Conservation (phyloP, 1,140 invertebrate genomes). For the Cheumatopsyche charites region DNA sequence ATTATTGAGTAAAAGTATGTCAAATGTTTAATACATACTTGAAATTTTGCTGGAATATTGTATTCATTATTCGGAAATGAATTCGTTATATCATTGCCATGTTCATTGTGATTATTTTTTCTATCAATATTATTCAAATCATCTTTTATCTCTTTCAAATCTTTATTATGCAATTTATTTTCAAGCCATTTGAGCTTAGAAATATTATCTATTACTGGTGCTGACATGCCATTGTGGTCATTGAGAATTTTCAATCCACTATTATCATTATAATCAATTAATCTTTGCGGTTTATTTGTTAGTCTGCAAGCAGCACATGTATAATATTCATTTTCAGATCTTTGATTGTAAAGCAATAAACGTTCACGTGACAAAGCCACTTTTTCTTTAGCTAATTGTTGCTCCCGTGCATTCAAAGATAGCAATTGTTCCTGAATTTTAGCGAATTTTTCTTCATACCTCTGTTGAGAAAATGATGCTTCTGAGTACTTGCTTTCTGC, state of each 20-base stretch:
- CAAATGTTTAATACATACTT: constrained; percentile 2
- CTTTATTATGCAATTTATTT: constrained; percentile 15
- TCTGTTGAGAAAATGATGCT: constrained; percentile 55
- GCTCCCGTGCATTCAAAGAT: constrained; percentile 57
- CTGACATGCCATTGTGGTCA: no score
- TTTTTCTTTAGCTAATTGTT: constrained; percentile 61
- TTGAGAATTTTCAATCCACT: background rate
- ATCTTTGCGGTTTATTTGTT: constrained; percentile 19
- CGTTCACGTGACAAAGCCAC: constrained; percentile 58
- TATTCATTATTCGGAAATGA: constrained; percentile 23
- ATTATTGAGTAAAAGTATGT: background rate
- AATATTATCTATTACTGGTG: background rate
- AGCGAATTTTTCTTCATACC: constrained; percentile 58
- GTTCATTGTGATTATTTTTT: background rate
- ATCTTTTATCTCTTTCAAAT: constrained; percentile 19
- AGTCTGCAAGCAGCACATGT: constrained; percentile 56
- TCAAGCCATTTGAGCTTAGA: background rate
- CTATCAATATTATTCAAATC: constrained; percentile 26
- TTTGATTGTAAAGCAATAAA: constrained; percentile 57
- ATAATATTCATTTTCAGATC: constrained; percentile 54
- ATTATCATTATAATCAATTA: constrained; percentile 17
- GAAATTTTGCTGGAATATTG: background rate
- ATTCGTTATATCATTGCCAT: background rate
- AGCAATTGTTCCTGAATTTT: constrained; percentile 59
- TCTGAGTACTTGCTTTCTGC: constrained; percentile 58